Evolutionary conservation across 2,888 invertebrate species (phyloP).

Genomic region (Cerastoderma edule): DNA sequence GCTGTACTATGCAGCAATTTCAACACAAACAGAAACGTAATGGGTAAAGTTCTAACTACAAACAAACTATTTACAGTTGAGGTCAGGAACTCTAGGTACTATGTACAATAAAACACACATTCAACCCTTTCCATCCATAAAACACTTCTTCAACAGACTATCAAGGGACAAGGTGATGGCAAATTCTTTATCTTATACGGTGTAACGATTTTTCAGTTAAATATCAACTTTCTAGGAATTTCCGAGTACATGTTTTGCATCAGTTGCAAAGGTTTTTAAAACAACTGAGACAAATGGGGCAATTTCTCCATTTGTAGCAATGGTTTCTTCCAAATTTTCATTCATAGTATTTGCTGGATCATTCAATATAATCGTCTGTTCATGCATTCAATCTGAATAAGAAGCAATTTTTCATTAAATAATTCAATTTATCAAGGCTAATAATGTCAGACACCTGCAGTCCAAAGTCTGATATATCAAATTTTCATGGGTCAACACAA

Average conservation of each 20-base stretch:
- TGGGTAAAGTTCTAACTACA: background rate
- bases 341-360: background rate
- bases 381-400: background rate
- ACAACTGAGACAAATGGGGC: background rate
- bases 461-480: background rate
- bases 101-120: conserved; percentile 8
- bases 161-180: too few species aligned
- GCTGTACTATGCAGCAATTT: background rate
- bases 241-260: background rate
- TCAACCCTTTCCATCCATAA: background rate
- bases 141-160: too few species aligned
- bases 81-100: background rate
- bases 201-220: background rate
- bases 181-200: too few species aligned
- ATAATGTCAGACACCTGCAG: background rate
- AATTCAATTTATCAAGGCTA: background rate
- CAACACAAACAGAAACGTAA: background rate
- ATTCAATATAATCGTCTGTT: background rate
- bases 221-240: background rate
- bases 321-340: background rate
- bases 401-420: background rate
- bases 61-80: background rate
- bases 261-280: background rate
- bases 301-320: conserved; percentile 6
- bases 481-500: background rate